These are phyloP conservation scores for Neodiprion fabricii DNA, from an alignment of 1,140 invertebrate species.

Conservation along the genomic window DNA sequence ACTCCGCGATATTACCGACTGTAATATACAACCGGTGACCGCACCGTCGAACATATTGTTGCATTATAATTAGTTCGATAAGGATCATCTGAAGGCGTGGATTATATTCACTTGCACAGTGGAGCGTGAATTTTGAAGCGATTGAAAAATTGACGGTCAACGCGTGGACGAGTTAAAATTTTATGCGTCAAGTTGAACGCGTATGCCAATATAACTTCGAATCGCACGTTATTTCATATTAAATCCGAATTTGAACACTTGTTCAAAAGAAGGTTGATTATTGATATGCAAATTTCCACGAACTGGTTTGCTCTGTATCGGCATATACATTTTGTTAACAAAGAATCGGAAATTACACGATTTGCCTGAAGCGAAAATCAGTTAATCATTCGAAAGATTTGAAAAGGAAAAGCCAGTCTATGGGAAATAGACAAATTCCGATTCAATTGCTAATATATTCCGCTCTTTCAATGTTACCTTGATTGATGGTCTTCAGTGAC, in stretches of 20 bases:
- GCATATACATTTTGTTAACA: not conserved
- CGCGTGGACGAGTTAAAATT: not conserved
- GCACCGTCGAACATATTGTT: constrained; percentile 31
- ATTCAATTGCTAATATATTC: constrained; percentile 8
- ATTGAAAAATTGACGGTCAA: not conserved
- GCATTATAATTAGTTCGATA: constrained; percentile 15
- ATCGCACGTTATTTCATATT: not conserved
- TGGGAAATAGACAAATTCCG: not conserved
- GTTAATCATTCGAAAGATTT: not conserved
- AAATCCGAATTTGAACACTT: no score
- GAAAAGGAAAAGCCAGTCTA: not conserved
- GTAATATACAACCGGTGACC: not conserved
- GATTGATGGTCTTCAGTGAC: not conserved
- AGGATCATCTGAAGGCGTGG: not conserved
- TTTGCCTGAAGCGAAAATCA: not conserved
- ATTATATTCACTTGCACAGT: not conserved
- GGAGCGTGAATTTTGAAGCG: no score
- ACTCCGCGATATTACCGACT: constrained; percentile 34
- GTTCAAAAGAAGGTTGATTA: no score
- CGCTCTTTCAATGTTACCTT: not conserved
- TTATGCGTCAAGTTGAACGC: not conserved
- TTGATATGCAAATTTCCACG: no score
- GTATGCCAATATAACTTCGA: not conserved
- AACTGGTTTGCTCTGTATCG: no score
- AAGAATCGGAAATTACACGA: not conserved